Evolutionary conservation across 1,140 invertebrate species (phyloP), one percentile per base, ranked within the genome.

Genomic region (Drosophila dunni): DNA sequence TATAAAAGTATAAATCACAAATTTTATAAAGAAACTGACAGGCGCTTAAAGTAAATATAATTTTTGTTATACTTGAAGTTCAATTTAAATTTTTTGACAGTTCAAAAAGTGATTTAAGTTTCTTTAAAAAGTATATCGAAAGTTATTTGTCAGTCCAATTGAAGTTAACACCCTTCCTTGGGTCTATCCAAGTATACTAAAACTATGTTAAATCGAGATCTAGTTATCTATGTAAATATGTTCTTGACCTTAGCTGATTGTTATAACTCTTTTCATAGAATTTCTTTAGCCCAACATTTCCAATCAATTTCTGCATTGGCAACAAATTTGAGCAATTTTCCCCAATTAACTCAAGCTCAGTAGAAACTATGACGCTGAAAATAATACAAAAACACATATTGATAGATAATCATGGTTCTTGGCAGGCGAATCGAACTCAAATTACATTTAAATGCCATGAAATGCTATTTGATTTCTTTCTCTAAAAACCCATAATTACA

Each of bases 361-460:
- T 33, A 13, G n/a, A n/a, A 20, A 40, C 15, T 38, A 56, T 40
- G 17, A 42, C 15, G 34, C 13, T 53, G n/a, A 44, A 13, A 42
- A 51, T 13, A 33, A 60, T 33, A 60, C 42, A 10, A 29, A 20
- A 29, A 42, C 29, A 62, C 53, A 45, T 13, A 44, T 38, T 53
- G 33, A 44, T 60, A 62, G 62, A 44, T 85, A 85, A 82, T 75
- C 78, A 85, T 75, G 56, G 64, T 76, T 68, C 75, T 79, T 51
- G 66, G 68, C 53, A 71, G 65, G 51, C 67, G 71, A 79, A 76
- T 78, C 67, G 75, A 82, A 78, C 69, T 86, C 75, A 60, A 85
- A 85, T 86, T 86, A 88, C 69, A 83, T 86, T 86, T 88, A 88
- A 88, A 88, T 83, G 84, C 84, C 83, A 88, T 88, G 84, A 88